Percentiles rank a stretch among this genome's conserved stretches.
phyloP scores from a whole-genome alignment of 2,888 invertebrate species.

The Phaedon cochleariae region DNA sequence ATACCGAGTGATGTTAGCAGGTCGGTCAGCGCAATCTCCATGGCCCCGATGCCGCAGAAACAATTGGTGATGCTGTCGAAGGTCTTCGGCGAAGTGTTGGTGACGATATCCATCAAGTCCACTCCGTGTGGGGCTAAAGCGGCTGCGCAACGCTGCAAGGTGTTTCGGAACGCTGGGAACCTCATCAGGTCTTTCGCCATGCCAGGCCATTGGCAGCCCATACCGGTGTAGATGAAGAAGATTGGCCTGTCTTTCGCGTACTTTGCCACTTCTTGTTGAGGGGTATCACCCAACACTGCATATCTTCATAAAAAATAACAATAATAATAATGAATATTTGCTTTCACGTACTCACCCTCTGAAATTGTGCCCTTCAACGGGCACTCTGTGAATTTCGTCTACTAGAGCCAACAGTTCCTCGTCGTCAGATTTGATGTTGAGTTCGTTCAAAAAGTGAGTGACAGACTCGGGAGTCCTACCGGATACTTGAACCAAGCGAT shows the following conservation, averaged over 20 bases:
- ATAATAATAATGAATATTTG: no score
- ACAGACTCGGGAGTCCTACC: constrained; percentile 83
- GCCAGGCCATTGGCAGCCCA: constrained; percentile 73
- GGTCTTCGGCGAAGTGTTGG: constrained; percentile 60
- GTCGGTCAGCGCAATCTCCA: constrained; percentile 84
- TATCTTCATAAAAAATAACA: constrained; percentile 59
- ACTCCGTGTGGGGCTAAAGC: constrained; percentile 65
- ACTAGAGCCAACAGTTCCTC: constrained; percentile 76
- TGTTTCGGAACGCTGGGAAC: constrained; percentile 67
- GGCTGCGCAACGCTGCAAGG: constrained; percentile 64
- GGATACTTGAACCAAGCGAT: constrained; percentile 63
- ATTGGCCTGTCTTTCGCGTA: constrained; percentile 59
- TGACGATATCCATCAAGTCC: constrained; percentile 65
- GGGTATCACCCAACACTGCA: constrained; percentile 38
- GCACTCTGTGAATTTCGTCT: constrained; percentile 72
- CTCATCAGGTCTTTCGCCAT: constrained; percentile 71
- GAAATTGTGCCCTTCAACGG: constrained; percentile 76
- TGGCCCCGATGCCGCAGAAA: constrained; percentile 68
- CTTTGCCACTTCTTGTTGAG: constrained; percentile 26
- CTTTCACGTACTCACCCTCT: constrained; percentile 82
- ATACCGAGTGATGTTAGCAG: constrained; percentile 77
- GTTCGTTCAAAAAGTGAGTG: constrained; percentile 68
- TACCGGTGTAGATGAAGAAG: constrained; percentile 74
- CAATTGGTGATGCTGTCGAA: constrained; percentile 67
- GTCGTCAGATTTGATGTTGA: constrained; percentile 68